A percentile compares a stretch with the other conserved stretches of the same genome.
Conservation (phyloP, 2,797 vertebrate genomes). For the Silurus aristotelis region DNA sequence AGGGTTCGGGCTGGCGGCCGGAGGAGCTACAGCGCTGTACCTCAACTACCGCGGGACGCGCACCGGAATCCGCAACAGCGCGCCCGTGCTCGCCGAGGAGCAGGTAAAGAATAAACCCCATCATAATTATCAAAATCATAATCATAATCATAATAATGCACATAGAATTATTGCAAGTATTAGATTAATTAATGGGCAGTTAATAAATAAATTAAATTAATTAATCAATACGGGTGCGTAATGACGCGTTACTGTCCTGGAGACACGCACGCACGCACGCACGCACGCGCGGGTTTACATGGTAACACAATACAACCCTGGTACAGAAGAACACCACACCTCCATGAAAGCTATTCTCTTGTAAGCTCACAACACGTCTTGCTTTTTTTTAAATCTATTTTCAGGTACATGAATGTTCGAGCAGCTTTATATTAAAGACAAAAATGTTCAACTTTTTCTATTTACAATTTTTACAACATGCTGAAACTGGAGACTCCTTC, state of each 20-base stretch:
- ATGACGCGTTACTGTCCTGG: not conserved
- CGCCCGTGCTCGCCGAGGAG: constrained; percentile 72
- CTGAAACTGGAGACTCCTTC: constrained; percentile 14
- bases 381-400: no score
- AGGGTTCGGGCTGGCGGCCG: constrained; percentile 64
- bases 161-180: not conserved
- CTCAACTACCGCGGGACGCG: constrained; percentile 63
- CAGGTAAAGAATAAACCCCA: constrained; percentile 63
- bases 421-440: no score
- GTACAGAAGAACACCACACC: not conserved
- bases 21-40: constrained; percentile 68
- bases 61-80: constrained; percentile 57
- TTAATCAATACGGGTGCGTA: no score
- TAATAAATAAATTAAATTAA: not conserved
- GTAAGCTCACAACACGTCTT: no score
- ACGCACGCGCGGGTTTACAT: not conserved
- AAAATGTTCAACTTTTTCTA: no score
- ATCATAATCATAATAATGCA: no score
- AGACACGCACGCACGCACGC: not conserved
- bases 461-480: not conserved
- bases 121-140: no score
- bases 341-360: no score
- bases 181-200: not conserved
- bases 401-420: no score
- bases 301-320: not conserved